These are phyloP conservation scores for Daphoenositta chrysoptera DNA, from an alignment of 2,113 vertebrate species.

Conservation along the genomic window DNA sequence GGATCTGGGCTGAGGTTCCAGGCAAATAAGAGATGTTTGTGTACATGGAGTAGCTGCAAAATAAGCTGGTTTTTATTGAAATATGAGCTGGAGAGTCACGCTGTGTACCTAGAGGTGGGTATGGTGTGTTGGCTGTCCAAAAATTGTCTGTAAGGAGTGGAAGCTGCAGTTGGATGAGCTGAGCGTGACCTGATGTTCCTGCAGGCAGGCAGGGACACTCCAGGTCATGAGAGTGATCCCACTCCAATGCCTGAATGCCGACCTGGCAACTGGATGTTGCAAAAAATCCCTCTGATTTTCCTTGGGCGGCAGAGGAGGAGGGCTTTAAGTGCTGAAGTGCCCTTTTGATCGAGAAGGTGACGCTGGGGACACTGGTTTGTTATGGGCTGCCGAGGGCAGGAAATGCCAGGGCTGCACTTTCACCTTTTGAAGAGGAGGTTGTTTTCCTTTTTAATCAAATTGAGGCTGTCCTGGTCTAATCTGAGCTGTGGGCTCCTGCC, in stretches of 20 bases:
- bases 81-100: neutral
- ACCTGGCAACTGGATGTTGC: neutral
- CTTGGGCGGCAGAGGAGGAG: neutral
- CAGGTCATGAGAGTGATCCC: neutral
- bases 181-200: neutral
- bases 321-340: neutral
- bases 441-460: neutral
- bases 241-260: neutral
- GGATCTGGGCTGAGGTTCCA: neutral
- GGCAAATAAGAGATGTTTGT: neutral
- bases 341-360: neutral
- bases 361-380: fast-evolving
- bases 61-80: neutral
- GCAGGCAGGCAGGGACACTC: neutral
- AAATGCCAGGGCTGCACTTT: neutral
- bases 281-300: neutral
- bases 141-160: neutral
- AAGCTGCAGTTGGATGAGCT: neutral
- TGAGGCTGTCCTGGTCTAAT: neutral
- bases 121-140: neutral
- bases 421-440: neutral
- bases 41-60: neutral
- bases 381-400: neutral
- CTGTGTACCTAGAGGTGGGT: neutral
- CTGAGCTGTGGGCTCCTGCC: neutral